Conservation (phyloP, 2,888 invertebrate species). For the Rhagonycha lutea region DNA sequence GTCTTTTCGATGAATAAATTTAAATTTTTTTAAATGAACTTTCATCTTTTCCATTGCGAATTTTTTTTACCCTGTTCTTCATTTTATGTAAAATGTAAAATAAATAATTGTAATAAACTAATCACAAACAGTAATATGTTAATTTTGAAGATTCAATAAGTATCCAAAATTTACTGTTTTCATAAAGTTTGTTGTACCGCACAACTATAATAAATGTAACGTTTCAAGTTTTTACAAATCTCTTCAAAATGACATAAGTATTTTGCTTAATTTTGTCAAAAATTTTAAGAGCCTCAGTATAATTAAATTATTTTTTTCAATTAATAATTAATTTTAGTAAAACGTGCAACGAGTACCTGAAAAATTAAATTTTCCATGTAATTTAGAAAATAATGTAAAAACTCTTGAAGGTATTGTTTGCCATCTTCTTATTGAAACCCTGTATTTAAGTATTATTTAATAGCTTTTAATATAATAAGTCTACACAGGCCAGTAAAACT, state of each 20-base stretch:
- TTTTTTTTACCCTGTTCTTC: too few species aligned
- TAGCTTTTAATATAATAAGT: slow-evolving; percentile 11
- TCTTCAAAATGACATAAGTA: not conserved
- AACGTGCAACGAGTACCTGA: slow-evolving; percentile 25
- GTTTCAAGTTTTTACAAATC: not conserved
- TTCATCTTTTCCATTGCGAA: too few species aligned
- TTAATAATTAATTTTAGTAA: slow-evolving; percentile 5
- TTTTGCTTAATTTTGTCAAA: not conserved
- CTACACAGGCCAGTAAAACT: slow-evolving; percentile 23
- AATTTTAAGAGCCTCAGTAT: not conserved
- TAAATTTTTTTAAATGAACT: too few species aligned
- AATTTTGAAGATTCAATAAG: not conserved
- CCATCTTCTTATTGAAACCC: slow-evolving; percentile 19
- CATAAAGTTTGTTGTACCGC: not conserved
- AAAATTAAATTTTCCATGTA: slow-evolving; percentile 9
- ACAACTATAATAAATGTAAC: too few species aligned
- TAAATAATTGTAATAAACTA: too few species aligned
- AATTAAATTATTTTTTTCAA: not conserved
- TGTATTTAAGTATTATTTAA: slow-evolving; percentile 22
- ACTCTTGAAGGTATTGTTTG: slow-evolving; percentile 3
- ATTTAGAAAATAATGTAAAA: slow-evolving; percentile 2
- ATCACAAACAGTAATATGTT: too few species aligned
- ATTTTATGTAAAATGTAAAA: too few species aligned
- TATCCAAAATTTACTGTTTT: not conserved
- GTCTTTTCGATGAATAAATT: too few species aligned